Evolutionary conservation across 2,797 vertebrate genomes (phyloP), one percentile per base, ranked within the genome.

Genomic region (Meda fulgida): DNA sequence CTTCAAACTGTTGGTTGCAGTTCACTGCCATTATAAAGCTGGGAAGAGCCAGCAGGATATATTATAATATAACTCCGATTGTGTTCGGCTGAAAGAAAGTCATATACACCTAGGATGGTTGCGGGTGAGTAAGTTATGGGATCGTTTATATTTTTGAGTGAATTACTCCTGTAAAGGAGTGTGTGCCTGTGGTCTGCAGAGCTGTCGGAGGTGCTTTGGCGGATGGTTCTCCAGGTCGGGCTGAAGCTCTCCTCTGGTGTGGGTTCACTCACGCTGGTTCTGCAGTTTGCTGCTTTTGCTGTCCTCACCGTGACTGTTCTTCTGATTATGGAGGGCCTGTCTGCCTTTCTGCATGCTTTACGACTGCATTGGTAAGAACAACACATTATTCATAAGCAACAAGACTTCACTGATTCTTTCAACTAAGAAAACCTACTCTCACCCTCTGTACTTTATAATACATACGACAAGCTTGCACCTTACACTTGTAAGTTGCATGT

Each of bases 161-260:
- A 16, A 5, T 46, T 46, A 14, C 5, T 46, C 43, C 43, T 46
- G 43, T 1, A 46, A 40, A 43, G 11, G 40, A 40, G 40, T 67
- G 38, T 70, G 51, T 77, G 5, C n/a, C n/a, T 46, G 10, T 40
- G 4, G 4, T 75, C 26, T 55, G 23, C 63, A 90, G 92, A 92
- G 87, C 86, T 92, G 19, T 92, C 91, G 9, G 91, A 91, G 75
- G 92, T 92, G 38, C 87, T 92, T 76, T 91, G 91, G 91, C 81
- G 84, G 34, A 92, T 91, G 90, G 87, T 92, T 40, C 85, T 92
- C 8, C 90, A 86, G 46, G 85, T 67, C n/a, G 89, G 85, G 43
- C 76, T 92, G 51, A 82, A 55, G 21, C 46, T 81, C 10, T 70
- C 88, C 58, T 67, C 83, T 14, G 83, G 86, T 18, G 63, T 85